Base-by-base conservation (phyloP, 2,888 invertebrate species). In the Sicus ferrugineus region DNA sequence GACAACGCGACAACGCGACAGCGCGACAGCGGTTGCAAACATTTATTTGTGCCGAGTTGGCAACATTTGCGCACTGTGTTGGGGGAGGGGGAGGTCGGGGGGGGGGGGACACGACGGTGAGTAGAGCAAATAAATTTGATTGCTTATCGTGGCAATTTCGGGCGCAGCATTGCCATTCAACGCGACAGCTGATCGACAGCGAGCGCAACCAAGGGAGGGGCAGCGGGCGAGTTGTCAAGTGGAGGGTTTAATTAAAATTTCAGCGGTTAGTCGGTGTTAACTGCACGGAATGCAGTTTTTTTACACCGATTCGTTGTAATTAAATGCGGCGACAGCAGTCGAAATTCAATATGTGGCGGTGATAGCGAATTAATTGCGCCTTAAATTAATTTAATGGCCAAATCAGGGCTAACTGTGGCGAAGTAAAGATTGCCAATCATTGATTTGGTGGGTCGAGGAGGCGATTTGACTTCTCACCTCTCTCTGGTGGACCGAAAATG, bases 221-320 rank as follows among this genome's bases (percentile, higher is more conserved):
- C 5, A 21, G 58, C 21, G 23, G 28, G 23, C n/a, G n/a, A n/a
- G n/a, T n/a, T n/a, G n/a, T n/a, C n/a, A n/a, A n/a, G n/a, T n/a
- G 59, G 31, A 31, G 23, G 38, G 9, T 23, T 61, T 42, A 61
- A 61, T 61, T 61, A 31, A 61, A 42, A 61, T 61, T 61, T 61
- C 61, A 26, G 38, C 38, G 0, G 42, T 54, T 4, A 26, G 14
- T 23, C 28, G 2, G 28, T 11, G 28, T 54, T 4, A 54, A 54
- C n/a, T 2, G 19, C 50, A 21, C 34, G 34, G 34, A 34, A 34
- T 34, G 34, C 34, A 34, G 14, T 34, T 14, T 7, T 42, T 42
- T 42, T 9, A n/a, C n/a, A n/a, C 16, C n/a, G 14, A 42, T 42
- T 54, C 28, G 28, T 3, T 54, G n/a, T 30, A 28, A n/a, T 56